A percentile compares a stretch with the other conserved stretches of the same genome.
phyloP scores from a whole-genome alignment of 1,140 invertebrate genomes.

The Elysia chlorotica region DNA sequence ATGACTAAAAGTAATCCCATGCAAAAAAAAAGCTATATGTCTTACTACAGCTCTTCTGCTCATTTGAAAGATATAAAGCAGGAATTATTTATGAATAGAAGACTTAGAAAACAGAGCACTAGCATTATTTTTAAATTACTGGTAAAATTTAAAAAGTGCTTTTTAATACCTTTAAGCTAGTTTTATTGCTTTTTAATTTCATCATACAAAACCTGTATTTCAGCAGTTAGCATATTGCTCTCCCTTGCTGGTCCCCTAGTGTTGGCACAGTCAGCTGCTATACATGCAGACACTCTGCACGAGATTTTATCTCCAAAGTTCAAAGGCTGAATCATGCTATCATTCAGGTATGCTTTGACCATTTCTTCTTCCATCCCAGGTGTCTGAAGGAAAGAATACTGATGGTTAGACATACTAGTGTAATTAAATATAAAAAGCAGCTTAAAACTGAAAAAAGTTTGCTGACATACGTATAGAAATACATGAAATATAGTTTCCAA shows the following conservation, averaged over 20 bases:
- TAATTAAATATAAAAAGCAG: too few relatives aligned
- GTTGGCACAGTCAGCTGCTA: constrained; percentile 29
- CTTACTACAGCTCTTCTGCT: too few relatives aligned
- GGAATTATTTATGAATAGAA: not conserved
- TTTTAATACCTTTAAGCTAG: not conserved
- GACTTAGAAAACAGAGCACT: not conserved
- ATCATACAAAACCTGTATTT: constrained; percentile 40
- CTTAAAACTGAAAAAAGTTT: too few relatives aligned
- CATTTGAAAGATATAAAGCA: not conserved
- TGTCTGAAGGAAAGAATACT: constrained; percentile 1
- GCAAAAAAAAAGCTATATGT: too few relatives aligned
- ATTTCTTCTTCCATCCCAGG: not conserved
- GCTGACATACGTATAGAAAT: too few relatives aligned
- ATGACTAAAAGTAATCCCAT: too few relatives aligned
- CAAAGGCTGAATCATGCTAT: constrained; percentile 8
- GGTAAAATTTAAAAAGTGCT: not conserved
- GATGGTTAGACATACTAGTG: too few relatives aligned
- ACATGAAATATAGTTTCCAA: too few relatives aligned
- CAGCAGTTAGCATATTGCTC: constrained; percentile 26
- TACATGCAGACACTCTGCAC: constrained; percentile 39
- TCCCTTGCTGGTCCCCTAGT: constrained; percentile 31
- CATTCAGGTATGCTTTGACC: not conserved
- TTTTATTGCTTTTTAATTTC: too few relatives aligned
- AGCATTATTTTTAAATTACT: not conserved
- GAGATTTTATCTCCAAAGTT: constrained; percentile 19